Conservation (phyloP, 2,888 invertebrate genomes). For the Hemistola chrysoprasaria region DNA sequence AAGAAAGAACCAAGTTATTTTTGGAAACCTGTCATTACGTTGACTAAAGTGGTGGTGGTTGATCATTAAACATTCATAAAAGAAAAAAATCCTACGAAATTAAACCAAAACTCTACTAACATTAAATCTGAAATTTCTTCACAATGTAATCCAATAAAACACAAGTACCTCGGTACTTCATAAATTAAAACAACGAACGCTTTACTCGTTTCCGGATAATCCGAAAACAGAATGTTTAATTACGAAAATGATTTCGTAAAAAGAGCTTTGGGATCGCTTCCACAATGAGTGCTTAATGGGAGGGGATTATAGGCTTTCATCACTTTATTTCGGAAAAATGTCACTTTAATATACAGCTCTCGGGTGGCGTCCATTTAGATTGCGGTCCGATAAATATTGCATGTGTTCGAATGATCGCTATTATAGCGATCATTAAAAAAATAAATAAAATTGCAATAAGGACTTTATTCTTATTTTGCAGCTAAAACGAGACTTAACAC, state of each 20-base stretch:
- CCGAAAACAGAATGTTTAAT: slow-evolving; percentile 43
- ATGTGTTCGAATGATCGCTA: slow-evolving; percentile 24
- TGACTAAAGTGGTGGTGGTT: no score
- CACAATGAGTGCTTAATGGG: slow-evolving; percentile 61
- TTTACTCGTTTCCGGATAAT: slow-evolving; percentile 23
- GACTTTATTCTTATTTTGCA: no score
- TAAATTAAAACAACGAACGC: slow-evolving; percentile 6
- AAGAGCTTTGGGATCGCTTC: slow-evolving; percentile 41
- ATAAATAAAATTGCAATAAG: no score
- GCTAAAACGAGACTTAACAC: no score
- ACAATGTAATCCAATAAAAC: background rate
- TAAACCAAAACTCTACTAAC: no score
- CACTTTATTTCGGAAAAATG: slow-evolving; percentile 51
- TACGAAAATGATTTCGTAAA: slow-evolving; percentile 46
- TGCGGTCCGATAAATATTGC: slow-evolving; percentile 43
- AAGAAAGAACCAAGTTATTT: no score
- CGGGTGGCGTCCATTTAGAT: slow-evolving; percentile 50
- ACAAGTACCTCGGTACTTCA: background rate
- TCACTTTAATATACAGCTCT: slow-evolving; percentile 45
- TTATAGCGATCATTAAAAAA: no score
- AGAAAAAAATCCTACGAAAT: no score
- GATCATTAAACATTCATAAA: no score
- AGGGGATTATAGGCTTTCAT: slow-evolving; percentile 58
- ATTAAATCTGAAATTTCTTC: no score
- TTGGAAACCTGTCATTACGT: no score